phyloP scores from a whole-genome alignment of 2,113 vertebrate species.

The Ploceus nigricollis region DNA sequence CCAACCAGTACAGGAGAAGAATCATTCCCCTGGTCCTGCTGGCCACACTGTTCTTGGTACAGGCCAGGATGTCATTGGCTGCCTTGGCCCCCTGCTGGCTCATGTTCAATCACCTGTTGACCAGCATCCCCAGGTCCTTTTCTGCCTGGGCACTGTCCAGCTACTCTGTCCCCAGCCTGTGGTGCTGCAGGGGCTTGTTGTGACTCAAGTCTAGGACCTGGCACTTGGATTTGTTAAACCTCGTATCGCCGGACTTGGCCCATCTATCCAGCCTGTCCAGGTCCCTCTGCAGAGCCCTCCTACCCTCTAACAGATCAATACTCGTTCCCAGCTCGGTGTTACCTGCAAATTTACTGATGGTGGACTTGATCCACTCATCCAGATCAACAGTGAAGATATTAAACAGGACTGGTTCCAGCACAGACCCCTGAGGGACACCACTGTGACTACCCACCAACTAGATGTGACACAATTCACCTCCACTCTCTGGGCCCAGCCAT shows the following conservation, averaged over 20 bases:
- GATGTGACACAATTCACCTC: neutral
- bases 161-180: neutral
- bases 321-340: neutral
- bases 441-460: fast-evolving
- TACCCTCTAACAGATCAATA: neutral
- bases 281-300: neutral
- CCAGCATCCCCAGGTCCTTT: neutral
- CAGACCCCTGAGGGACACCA: neutral
- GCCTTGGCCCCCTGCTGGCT: neutral
- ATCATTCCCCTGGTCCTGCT: fast-evolving
- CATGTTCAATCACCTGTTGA: neutral
- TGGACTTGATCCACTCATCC: neutral
- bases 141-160: too few species aligned
- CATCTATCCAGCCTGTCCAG: neutral
- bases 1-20: neutral
- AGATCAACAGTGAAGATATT: neutral
- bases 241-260: fast-evolving
- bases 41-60: neutral
- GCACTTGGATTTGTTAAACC: neutral
- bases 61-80: neutral
- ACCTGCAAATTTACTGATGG: neutral
- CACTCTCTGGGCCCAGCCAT: too few species aligned
- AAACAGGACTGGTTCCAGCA: neutral
- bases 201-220: fast-evolving
- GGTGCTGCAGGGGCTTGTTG: neutral